A percentile compares a stretch with the other conserved stretches of the same genome.
Evolutionary conservation across 2,113 vertebrate species (phyloP).

Genomic region (Romanogobio albipinnatus): DNA sequence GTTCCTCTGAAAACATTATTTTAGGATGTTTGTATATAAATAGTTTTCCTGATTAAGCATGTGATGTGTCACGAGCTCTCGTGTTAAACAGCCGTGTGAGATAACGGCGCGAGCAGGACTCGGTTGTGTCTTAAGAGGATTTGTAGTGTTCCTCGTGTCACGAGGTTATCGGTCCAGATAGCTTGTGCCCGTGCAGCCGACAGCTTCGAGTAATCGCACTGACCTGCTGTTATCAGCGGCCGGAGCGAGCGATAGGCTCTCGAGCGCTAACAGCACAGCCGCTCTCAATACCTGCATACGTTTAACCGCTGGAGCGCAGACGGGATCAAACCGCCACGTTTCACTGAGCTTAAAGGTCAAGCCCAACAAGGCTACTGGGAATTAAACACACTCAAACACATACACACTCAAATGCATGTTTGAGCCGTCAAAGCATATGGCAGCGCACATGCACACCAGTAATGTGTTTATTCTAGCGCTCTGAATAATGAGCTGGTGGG

Average conservation of each 20-base stretch:
- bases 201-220: constrained; percentile 56
- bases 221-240: constrained; percentile 63
- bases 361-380: not conserved
- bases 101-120: constrained; percentile 28
- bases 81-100: not conserved
- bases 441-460: too few species aligned
- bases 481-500: too few species aligned
- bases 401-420: too few species aligned
- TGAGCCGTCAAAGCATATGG: too few species aligned
- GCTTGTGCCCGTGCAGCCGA: constrained; percentile 45
- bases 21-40: too few species aligned
- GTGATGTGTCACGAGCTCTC: not conserved
- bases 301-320: too few species aligned
- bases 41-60: too few species aligned
- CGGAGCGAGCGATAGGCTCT: constrained; percentile 8
- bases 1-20: not conserved
- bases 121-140: constrained; percentile 56
- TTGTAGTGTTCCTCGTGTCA: constrained; percentile 40
- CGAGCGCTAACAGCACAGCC: not conserved
- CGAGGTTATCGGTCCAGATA: constrained; percentile 57
- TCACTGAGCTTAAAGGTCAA: not conserved
- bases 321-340: too few species aligned
- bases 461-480: too few species aligned
- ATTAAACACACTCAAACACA: not conserved
- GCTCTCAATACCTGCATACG: constrained; percentile 27